These are phyloP conservation scores for Pangasius sanitwongsei DNA, from an alignment of 2,797 vertebrate genomes.

Conservation along the genomic window DNA sequence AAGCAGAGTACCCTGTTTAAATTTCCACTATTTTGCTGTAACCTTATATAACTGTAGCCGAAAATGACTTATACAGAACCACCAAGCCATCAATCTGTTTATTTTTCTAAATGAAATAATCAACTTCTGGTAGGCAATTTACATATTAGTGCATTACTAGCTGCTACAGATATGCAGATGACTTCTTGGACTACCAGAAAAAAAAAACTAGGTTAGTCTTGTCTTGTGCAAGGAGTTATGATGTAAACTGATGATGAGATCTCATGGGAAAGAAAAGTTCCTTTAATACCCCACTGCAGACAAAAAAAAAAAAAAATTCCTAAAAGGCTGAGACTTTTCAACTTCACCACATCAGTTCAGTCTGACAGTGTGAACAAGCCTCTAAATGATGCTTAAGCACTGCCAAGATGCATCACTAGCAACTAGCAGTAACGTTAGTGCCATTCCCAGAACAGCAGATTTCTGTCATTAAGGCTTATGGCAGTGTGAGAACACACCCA, in stretches of 20 bases:
- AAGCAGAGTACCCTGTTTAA: background rate
- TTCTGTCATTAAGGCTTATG: slow-evolving; percentile 26
- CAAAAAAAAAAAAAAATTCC: background rate
- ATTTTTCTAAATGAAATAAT: background rate
- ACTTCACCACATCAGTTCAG: background rate
- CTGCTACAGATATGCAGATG: background rate
- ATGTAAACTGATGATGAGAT: background rate
- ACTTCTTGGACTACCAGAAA: background rate
- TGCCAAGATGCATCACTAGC: slow-evolving; percentile 7
- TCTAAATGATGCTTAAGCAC: slow-evolving; percentile 16
- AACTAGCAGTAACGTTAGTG: slow-evolving; percentile 2
- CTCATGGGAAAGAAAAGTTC: background rate
- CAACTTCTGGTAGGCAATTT: background rate
- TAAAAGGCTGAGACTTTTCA: slow-evolving; percentile 13
- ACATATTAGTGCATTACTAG: background rate
- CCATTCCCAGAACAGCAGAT: slow-evolving; percentile 15
- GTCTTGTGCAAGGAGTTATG: background rate
- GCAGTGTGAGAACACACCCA: slow-evolving; percentile 21
- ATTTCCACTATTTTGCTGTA: background rate
- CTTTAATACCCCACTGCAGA: background rate
- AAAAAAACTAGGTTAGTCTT: background rate
- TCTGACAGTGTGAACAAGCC: background rate
- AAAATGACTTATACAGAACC: background rate
- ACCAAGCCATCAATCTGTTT: background rate
- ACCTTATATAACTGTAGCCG: background rate